Base-by-base conservation (phyloP, 1,140 invertebrate species). In the Drosophila obscura region DNA sequence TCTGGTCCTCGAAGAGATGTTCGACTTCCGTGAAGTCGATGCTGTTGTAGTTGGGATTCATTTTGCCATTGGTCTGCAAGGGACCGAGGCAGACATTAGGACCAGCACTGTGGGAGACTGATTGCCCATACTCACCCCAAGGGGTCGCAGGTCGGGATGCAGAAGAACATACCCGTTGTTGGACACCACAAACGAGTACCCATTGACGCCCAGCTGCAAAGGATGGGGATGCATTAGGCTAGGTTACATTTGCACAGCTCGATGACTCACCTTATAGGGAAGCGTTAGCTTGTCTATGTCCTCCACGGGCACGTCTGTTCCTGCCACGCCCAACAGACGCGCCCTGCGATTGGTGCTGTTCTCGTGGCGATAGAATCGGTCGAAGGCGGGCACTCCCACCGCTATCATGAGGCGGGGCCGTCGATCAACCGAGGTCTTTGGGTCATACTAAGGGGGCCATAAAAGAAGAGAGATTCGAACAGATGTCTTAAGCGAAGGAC, bases 11-110 rank as follows among this genome's bases (percentile, higher is more conserved):
- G 74, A 97, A 95, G 5, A 96, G 93, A 66, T 98, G 95, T 92
- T 99, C 98, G 13, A 99, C 96, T 93, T 99, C 98, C 0, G 96
- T 96, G n/a, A 99, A 94, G 93, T 99, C 98, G 22, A 99, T 95
- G 84, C 97, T 99, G 92, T 99, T 98, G 92, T 97, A 99, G 90
- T 98, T 98, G n/a, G 95, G 94, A 93, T 98, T 98, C 22, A 98
- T 92, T 48, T 82, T 94, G 94, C 95, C 96, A 91, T 73, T 92
- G 43, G 76, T 80, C 83, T 88, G 44, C 13, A 85, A 7, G 5
- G 35, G n/a, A n/a, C n/a, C n/a, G n/a, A n/a, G 13, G 3, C 13
- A 16, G 7, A n/a, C 19, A 41, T 19, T 41, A 45, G 8, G 15
- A 24, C 8, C n/a, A 43, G 35, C 35, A 22, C n/a, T 9, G 13